phyloP scores from a whole-genome alignment of 1,140 invertebrate species.

The Drosophila ficusphila region DNA sequence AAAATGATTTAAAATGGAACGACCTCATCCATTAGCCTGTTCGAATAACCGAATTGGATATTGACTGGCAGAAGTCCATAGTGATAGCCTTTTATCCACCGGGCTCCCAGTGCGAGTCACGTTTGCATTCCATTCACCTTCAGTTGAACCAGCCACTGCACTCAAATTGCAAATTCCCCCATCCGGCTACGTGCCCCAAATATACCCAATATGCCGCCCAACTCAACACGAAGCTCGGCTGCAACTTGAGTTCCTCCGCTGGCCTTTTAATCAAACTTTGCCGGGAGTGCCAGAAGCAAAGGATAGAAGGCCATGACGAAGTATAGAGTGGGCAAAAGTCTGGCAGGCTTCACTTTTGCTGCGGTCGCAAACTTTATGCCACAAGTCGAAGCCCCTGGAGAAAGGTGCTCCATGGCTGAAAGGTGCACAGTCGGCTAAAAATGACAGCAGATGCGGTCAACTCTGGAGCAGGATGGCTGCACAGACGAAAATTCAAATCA shows the following conservation, averaged over 20 bases:
- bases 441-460: constrained; percentile 25
- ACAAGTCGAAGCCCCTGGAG: constrained; percentile 21
- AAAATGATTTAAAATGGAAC: background rate
- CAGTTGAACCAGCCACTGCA: constrained; percentile 8
- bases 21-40: background rate
- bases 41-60: background rate
- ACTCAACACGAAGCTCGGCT: constrained; percentile 4
- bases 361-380: constrained; percentile 27
- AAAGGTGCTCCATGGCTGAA: constrained; percentile 13
- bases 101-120: background rate
- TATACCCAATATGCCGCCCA: constrained; percentile 28
- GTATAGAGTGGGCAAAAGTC: background rate
- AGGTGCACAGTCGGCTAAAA: constrained; percentile 23
- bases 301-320: background rate
- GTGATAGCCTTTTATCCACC: background rate
- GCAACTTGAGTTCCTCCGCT: constrained; percentile 15
- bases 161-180: constrained; percentile 18
- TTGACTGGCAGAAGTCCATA: background rate
- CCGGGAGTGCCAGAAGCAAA: background rate
- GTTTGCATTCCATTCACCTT: constrained; percentile 29
- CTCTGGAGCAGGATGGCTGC: background rate
- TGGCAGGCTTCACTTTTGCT: constrained; percentile 21
- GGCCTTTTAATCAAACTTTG: constrained; percentile 60
- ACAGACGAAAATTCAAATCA: background rate
- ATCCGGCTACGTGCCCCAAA: constrained; percentile 34